Conservation (phyloP, 2,888 invertebrate species). For the Xestia c-nigrum region DNA sequence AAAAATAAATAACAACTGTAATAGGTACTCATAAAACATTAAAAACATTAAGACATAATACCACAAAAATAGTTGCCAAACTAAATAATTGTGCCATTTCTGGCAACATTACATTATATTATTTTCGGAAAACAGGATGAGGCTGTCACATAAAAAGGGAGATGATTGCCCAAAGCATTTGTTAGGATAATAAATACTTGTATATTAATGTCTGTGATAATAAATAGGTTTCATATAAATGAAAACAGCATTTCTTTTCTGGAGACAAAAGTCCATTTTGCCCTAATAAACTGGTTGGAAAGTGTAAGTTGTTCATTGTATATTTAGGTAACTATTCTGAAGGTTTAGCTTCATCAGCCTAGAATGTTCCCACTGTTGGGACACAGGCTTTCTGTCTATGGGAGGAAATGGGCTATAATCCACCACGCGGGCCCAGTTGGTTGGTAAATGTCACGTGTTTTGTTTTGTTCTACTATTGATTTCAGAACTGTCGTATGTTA, state of each 20-base stretch:
- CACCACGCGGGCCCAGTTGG: too few species aligned
- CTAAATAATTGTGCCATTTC: conserved; percentile 55
- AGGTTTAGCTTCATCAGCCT: not conserved
- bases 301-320: not conserved
- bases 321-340: not conserved
- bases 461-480: not conserved
- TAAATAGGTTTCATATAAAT: conserved; percentile 42
- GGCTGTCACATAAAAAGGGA: conserved; percentile 60
- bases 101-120: conserved; percentile 56
- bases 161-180: conserved; percentile 49
- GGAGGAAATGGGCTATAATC: too few species aligned
- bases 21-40: conserved; percentile 31
- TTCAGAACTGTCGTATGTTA: not conserved
- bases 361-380: too few species aligned
- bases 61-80: conserved; percentile 39
- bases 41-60: conserved; percentile 40
- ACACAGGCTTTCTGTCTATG: too few species aligned
- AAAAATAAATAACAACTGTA: conserved; percentile 29
- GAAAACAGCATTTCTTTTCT: conserved; percentile 9
- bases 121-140: conserved; percentile 63
- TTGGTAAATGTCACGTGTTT: too few species aligned
- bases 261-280: conserved; percentile 8
- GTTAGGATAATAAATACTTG: conserved; percentile 56
- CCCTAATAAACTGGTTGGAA: not conserved
- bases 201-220: conserved; percentile 28